Conservation (phyloP, 2,888 invertebrate species). For the Mythimna albipuncta region DNA sequence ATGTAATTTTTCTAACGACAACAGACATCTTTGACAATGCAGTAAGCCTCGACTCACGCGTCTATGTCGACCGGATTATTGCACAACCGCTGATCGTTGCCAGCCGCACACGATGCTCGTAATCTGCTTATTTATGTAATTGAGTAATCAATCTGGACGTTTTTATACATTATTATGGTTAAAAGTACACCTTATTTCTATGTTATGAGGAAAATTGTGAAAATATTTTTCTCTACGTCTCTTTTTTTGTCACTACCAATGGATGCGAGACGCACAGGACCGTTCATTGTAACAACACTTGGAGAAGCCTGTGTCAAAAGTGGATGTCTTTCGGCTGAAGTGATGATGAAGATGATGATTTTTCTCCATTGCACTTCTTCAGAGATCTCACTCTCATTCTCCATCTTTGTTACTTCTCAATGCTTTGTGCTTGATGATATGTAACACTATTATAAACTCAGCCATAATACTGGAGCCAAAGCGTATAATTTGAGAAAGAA, state of each 20-base stretch:
- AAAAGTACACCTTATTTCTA: too few relatives aligned
- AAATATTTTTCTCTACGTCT: not conserved
- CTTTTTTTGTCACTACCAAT: too few relatives aligned
- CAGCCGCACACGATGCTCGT: conserved; percentile 61
- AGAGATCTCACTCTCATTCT: too few relatives aligned
- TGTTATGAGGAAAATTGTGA: not conserved
- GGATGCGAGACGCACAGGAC: too few relatives aligned
- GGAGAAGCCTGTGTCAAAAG: too few relatives aligned
- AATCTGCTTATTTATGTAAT: conserved; percentile 61
- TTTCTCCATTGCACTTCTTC: not conserved
- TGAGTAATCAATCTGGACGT: conserved; percentile 58
- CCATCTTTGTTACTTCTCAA: too few relatives aligned
- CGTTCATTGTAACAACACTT: too few relatives aligned
- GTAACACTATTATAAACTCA: too few relatives aligned
- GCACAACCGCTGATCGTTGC: conserved; percentile 46
- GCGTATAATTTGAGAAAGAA: too few relatives aligned
- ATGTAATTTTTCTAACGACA: conserved; percentile 47
- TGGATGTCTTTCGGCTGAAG: too few relatives aligned
- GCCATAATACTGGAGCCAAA: not conserved
- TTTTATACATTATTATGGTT: conserved; percentile 10
- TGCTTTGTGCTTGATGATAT: too few relatives aligned
- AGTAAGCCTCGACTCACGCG: conserved; percentile 59
- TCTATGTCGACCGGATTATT: conserved; percentile 42
- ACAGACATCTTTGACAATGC: conserved; percentile 52
- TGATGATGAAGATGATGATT: not conserved